Percentiles rank a stretch among this genome's conserved stretches.
These are phyloP conservation scores for Hydroisotoma schaefferi DNA, from an alignment of 2,888 invertebrate genomes.

Conservation along the genomic window DNA sequence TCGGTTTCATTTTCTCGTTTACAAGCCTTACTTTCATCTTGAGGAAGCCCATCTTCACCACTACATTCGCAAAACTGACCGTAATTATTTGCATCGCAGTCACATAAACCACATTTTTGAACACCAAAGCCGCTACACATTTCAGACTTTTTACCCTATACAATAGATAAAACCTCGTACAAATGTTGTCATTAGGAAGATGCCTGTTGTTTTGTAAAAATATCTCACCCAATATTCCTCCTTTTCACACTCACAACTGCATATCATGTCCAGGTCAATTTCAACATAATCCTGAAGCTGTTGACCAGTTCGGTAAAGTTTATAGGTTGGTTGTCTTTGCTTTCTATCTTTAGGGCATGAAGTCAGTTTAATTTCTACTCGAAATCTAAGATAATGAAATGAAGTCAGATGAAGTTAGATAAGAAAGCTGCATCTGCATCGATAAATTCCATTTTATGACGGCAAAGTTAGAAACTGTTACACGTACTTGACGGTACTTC, in stretches of 20 bases:
- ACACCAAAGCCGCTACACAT: constrained; percentile 21
- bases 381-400: constrained; percentile 17
- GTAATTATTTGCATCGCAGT: constrained; percentile 53
- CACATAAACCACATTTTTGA: constrained; percentile 47
- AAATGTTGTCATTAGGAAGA: not conserved
- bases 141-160: constrained; percentile 23
- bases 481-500: constrained; percentile 18
- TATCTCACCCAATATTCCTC: constrained; percentile 9
- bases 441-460: not conserved
- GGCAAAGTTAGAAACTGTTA: too few species aligned
- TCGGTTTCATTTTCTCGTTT: constrained; percentile 17
- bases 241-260: constrained; percentile 56
- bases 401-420: not conserved
- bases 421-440: not conserved
- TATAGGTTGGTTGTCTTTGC: constrained; percentile 30
- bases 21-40: constrained; percentile 21
- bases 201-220: not conserved
- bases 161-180: too few species aligned
- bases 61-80: constrained; percentile 51
- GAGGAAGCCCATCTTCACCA: not conserved
- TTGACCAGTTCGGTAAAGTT: constrained; percentile 57
- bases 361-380: constrained; percentile 26
- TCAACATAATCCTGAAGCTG: constrained; percentile 55
- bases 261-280: constrained; percentile 56
- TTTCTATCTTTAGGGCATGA: constrained; percentile 25